A percentile compares a stretch with the other conserved stretches of the same genome.
These are phyloP conservation scores for Crocuta crocuta DNA, from an alignment of 2,113 vertebrate genomes.

Conservation along the genomic window DNA sequence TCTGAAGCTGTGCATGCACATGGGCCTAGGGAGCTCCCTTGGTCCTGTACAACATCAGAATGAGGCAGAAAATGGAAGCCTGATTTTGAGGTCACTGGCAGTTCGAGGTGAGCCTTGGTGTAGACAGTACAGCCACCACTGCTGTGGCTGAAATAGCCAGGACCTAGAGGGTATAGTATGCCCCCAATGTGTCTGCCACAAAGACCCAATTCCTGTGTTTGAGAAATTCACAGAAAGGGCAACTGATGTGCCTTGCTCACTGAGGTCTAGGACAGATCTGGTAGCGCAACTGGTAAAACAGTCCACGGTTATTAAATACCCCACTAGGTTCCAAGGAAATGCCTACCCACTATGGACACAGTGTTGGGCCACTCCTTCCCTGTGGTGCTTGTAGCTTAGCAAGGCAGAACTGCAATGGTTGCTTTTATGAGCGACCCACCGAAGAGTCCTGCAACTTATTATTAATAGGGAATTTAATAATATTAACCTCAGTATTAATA, in stretches of 20 bases:
- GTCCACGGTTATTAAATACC: not conserved
- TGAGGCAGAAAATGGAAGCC: not conserved
- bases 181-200: not conserved
- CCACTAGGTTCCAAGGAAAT: not conserved
- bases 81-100: not conserved
- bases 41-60: not conserved
- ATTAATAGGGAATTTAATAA: conserved; percentile 64
- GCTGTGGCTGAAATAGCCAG: not conserved
- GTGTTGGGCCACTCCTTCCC: not conserved
- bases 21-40: not conserved
- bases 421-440: not conserved
- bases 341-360: not conserved
- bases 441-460: conserved; percentile 65
- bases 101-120: not conserved
- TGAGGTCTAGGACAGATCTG: not conserved
- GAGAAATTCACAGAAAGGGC: not conserved
- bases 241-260: not conserved
- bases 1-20: not conserved
- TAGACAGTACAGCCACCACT: not conserved
- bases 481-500: conserved; percentile 63
- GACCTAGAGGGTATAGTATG: not conserved
- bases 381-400: not conserved
- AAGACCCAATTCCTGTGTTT: not conserved
- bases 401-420: not conserved
- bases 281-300: not conserved